Evolutionary conservation across 2,113 vertebrate species (phyloP).

Genomic region (Sinocyclocheilus anophthalmus): DNA sequence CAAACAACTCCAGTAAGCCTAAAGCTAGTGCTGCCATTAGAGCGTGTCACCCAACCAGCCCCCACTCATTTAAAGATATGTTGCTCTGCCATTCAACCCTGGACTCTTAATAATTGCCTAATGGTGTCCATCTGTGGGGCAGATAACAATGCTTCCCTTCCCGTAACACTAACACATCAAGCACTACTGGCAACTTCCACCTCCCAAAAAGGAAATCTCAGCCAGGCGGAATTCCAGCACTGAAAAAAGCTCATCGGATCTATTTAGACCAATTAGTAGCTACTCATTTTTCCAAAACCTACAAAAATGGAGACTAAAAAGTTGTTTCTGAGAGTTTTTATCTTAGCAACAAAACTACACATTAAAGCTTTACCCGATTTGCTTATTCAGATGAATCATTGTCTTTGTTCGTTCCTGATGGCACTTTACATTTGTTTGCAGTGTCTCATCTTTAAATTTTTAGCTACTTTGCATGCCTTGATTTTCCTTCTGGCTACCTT

Average conservation of each 20-base stretch:
- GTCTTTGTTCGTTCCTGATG: constrained; percentile 44
- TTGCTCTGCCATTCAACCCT: constrained; percentile 63
- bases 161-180: constrained; percentile 74
- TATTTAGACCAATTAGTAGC: not conserved
- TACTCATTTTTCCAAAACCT: not conserved
- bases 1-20: not conserved
- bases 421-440: constrained; percentile 56
- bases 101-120: constrained; percentile 79
- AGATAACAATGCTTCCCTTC: constrained; percentile 75
- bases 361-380: constrained; percentile 57
- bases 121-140: constrained; percentile 80
- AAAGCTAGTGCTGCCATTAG: constrained; percentile 28
- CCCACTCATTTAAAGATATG: constrained; percentile 59
- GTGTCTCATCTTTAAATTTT: constrained; percentile 65
- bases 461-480: constrained; percentile 57
- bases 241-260: not conserved
- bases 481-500: constrained; percentile 66
- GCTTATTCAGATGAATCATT: constrained; percentile 72
- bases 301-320: not conserved
- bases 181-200: constrained; percentile 59
- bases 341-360: too few species aligned
- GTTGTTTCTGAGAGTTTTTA: not conserved
- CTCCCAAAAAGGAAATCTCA: constrained; percentile 61
- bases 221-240: constrained; percentile 46
- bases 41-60: constrained; percentile 52